phyloP scores from a whole-genome alignment of 2,797 vertebrate genomes.

The Eleutherodactylus coqui region DNA sequence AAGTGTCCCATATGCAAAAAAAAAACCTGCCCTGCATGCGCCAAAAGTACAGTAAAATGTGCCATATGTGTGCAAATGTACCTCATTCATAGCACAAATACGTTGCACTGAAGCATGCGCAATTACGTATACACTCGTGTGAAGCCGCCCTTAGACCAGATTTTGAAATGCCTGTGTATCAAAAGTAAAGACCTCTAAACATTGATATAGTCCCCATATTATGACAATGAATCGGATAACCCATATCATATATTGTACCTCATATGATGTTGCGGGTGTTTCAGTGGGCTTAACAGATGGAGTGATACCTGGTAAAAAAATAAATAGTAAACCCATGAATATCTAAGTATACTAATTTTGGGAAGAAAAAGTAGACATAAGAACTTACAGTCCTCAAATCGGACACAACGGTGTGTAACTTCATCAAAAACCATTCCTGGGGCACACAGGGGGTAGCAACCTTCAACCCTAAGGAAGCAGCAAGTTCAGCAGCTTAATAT shows the following conservation, averaged over 20 bases:
- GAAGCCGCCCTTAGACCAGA: too few species aligned
- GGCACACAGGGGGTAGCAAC: conserved; percentile 58
- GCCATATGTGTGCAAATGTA: too few species aligned
- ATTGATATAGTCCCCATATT: too few species aligned
- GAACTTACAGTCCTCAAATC: conserved; percentile 55
- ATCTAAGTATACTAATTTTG: neutral
- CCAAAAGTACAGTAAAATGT: too few species aligned
- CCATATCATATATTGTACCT: neutral
- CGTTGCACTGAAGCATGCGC: too few species aligned
- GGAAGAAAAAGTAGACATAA: neutral
- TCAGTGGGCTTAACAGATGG: neutral
- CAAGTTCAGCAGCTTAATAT: neutral
- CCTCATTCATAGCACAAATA: too few species aligned
- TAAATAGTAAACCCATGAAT: neutral
- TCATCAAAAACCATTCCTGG: conserved; percentile 62
- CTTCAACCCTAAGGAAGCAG: conserved; percentile 48
- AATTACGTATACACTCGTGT: too few species aligned
- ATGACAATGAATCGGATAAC: too few species aligned
- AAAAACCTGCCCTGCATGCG: too few species aligned
- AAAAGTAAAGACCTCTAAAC: too few species aligned
- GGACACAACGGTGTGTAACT: conserved; percentile 58
- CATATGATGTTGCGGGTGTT: neutral
- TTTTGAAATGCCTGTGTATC: too few species aligned
- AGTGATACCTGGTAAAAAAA: conserved; percentile 29
- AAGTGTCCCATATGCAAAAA: too few species aligned